These are phyloP conservation scores for Xestia rhomboidea DNA, from an alignment of 2,888 invertebrate species.

Conservation along the genomic window DNA sequence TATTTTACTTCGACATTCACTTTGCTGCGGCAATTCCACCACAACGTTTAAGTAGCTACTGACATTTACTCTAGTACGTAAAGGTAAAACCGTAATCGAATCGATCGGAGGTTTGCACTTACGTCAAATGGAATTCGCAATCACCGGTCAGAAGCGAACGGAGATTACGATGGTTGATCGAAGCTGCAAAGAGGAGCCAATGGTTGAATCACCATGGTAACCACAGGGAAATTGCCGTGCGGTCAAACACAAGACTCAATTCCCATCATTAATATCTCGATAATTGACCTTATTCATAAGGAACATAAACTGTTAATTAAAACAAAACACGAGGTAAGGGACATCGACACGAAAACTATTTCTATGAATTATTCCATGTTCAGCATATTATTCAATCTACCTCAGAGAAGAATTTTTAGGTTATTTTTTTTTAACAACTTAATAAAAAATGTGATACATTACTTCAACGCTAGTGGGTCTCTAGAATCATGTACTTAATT, in stretches of 20 bases:
- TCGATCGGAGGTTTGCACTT: constrained; percentile 34
- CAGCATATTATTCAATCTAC: background rate
- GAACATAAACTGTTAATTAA: background rate
- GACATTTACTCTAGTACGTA: background rate
- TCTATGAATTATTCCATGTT: background rate
- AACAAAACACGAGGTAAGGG: background rate
- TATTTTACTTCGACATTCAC: background rate
- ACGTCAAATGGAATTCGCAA: constrained; percentile 55
- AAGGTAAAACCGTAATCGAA: constrained; percentile 17
- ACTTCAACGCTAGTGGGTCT: background rate
- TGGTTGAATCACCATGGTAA: background rate
- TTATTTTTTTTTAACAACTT: background rate
- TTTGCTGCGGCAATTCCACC: constrained; percentile 5
- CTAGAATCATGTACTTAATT: background rate
- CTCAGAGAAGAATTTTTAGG: background rate
- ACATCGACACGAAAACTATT: background rate
- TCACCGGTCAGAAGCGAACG: constrained; percentile 39
- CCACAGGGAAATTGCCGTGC: background rate
- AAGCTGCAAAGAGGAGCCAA: constrained; percentile 12
- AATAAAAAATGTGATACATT: background rate
- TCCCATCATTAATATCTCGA: background rate
- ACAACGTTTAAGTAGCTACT: background rate
- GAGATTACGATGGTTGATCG: constrained; percentile 49
- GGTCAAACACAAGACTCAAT: background rate
- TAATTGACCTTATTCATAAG: background rate